These are phyloP conservation scores for Oreochromis aureus DNA, from an alignment of 2,113 vertebrate species.

Conservation along the genomic window DNA sequence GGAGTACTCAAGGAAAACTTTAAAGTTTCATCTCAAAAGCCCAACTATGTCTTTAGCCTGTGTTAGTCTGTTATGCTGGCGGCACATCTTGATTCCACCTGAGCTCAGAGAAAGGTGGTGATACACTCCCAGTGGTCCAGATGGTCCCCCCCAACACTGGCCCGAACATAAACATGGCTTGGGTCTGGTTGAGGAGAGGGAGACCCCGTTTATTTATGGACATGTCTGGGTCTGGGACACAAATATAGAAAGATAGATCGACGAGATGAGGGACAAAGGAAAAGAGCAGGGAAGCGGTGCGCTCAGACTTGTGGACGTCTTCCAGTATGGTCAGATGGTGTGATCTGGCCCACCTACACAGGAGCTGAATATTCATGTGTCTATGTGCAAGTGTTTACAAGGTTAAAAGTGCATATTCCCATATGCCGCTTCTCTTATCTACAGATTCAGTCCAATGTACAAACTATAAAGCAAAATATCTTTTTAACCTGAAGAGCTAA, in stretches of 20 bases:
- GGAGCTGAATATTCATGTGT: background rate
- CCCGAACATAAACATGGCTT: slow-evolving; percentile 68
- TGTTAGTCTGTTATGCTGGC: slow-evolving; percentile 16
- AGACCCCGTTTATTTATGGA: slow-evolving; percentile 74
- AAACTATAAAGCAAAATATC: background rate
- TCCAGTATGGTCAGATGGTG: slow-evolving; percentile 24
- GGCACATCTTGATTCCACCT: slow-evolving; percentile 71
- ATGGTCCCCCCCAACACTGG: slow-evolving; percentile 22
- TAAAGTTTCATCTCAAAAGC: background rate
- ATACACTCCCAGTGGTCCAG: slow-evolving; percentile 47
- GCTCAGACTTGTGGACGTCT: slow-evolving; percentile 1
- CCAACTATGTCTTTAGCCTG: slow-evolving; percentile 1
- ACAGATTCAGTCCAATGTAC: slow-evolving; percentile 29
- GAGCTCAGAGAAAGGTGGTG: slow-evolving; percentile 33
- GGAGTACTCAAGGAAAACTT: background rate
- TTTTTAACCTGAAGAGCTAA: slow-evolving; percentile 23
- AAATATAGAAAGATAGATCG: slow-evolving; percentile 62
- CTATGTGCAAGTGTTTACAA: background rate
- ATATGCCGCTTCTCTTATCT: slow-evolving; percentile 15
- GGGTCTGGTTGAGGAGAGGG: slow-evolving; percentile 51
- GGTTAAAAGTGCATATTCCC: background rate
- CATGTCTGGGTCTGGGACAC: slow-evolving; percentile 69
- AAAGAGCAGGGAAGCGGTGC: background rate
- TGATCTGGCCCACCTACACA: slow-evolving; percentile 43
- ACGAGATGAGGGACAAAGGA: slow-evolving; percentile 45